Conservation (phyloP, 2,888 invertebrate species). For the Piscicola geometra region DNA sequence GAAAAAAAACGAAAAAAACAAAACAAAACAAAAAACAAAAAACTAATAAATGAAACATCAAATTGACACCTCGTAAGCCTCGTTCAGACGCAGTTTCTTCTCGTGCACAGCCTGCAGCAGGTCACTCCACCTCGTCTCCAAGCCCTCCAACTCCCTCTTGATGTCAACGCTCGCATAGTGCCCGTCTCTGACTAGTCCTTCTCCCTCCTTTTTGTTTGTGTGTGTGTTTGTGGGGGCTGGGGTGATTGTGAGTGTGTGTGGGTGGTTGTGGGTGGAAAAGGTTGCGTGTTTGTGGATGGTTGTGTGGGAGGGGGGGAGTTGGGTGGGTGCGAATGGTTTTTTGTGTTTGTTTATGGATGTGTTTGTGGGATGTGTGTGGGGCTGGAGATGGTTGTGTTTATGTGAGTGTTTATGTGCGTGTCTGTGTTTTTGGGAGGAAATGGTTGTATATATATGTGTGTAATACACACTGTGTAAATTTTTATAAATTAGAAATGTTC, state of each 20-base stretch:
- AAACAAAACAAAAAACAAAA: too few relatives aligned
- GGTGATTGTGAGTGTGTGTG: background rate
- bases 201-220: constrained; percentile 50
- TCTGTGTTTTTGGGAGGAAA: too few relatives aligned
- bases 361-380: background rate
- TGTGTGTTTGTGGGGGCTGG: background rate
- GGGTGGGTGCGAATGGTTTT: background rate
- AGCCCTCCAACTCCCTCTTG: constrained; percentile 71
- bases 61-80: constrained; percentile 78
- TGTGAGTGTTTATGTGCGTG: background rate
- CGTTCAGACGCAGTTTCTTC: constrained; percentile 77
- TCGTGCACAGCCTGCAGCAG: constrained; percentile 74
- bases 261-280: background rate
- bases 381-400: background rate
- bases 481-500: too few relatives aligned
- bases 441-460: too few relatives aligned
- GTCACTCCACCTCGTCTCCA: constrained; percentile 81
- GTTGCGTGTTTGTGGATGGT: background rate
- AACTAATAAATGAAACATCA: too few relatives aligned
- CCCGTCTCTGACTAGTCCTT: constrained; percentile 64
- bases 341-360: background rate
- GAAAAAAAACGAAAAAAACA: too few relatives aligned
- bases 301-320: background rate
- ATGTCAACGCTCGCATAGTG: constrained; percentile 86
- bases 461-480: too few relatives aligned